Evolutionary conservation across 2,888 invertebrate genomes (phyloP), one percentile per base, ranked within the genome.

Genomic region (Limenitis camilla): DNA sequence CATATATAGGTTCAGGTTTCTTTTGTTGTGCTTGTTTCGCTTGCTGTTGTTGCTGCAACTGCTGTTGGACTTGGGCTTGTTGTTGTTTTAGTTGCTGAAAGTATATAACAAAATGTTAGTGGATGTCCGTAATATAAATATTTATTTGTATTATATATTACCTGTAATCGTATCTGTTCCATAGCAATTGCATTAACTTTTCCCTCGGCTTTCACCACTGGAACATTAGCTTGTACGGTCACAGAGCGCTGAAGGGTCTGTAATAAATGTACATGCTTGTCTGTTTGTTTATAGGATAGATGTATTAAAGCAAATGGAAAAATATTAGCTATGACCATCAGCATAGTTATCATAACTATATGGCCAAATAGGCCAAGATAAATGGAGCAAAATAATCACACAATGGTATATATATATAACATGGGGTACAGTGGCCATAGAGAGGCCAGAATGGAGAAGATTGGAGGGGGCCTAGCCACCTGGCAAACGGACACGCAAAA

Each of bases 1-100:
- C 85, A 68, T 85, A 84, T 45, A 84, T 85, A 1, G 85, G 85
- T 55, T 84, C 83, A 2, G 84, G 84, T 52, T 85, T 83, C 65
- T 78, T 78, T 55, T 67, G 66, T 54, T 60, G 61, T n/a, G 67
- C 68, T 35, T 65, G 68, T 46, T 62, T 46, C 59, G 61, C 55
- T 32, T 62, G 65, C 56, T 66, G 74, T 41, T 69, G 71, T 46
- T 59, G 63, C 53, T 62, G 69, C 52, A 65, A 63, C 49, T 58
- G 58, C 11, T 67, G 68, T 36, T 66, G 69, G 38, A 61, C 76
- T 54, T 64, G 67, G 56, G 64, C 71, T 41, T 68, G 71, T 58
- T 61, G 71, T 45, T 67, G 69, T 52, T 59, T 59, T 5, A 56
- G 60, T 56, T 56, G 68, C 53, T 62, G 56, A 8, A 45, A 55